phyloP scores from a whole-genome alignment of 2,113 vertebrate species.

The Ciconia stormi region DNA sequence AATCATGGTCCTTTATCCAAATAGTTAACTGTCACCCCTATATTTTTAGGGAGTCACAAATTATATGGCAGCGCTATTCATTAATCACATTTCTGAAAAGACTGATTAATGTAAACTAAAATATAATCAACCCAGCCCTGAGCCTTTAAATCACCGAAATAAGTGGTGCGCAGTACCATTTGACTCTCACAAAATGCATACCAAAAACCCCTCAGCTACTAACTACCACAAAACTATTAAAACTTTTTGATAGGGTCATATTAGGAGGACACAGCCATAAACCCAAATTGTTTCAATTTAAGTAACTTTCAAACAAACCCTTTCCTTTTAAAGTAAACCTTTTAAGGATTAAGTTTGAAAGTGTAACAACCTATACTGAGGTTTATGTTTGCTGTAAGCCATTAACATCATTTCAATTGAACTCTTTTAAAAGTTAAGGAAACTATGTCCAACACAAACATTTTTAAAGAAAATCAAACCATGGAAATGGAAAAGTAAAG shows the following conservation, averaged over 20 bases:
- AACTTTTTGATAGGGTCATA: neutral
- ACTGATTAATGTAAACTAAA: neutral
- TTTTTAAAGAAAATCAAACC: neutral
- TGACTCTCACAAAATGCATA: neutral
- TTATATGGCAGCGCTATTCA: neutral
- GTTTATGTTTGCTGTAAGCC: neutral
- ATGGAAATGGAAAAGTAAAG: neutral
- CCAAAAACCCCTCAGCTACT: neutral
- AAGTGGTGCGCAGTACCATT: neutral
- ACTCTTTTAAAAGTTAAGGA: neutral
- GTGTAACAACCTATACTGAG: neutral
- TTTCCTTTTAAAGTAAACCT: neutral
- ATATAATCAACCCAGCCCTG: neutral
- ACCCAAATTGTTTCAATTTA: neutral
- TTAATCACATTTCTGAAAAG: neutral
- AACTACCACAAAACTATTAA: neutral
- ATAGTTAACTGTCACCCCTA: neutral
- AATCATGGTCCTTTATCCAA: neutral
- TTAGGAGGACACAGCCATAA: neutral
- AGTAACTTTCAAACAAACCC: neutral
- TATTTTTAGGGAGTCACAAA: neutral
- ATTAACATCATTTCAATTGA: neutral
- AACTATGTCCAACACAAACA: neutral
- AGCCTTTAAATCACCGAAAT: neutral
- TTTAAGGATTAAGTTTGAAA: neutral